Evolutionary conservation across 2,888 invertebrate genomes (phyloP), one percentile per base, ranked within the genome.

Genomic region (Lissocephala sabroskyi): DNA sequence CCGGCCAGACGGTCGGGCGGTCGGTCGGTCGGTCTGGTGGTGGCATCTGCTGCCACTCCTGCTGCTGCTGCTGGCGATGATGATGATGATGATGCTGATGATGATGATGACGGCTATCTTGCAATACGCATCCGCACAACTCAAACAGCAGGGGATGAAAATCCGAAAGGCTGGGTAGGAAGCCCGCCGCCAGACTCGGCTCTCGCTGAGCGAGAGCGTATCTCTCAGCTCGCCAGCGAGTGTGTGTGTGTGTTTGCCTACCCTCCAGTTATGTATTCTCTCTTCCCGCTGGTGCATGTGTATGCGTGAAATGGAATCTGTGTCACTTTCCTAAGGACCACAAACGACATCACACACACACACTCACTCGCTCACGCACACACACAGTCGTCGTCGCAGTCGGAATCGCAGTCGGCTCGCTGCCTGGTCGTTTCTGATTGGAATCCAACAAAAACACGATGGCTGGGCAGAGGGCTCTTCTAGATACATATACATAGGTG

Each of bases 101-200:
- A 45, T 54, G 58, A 55, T 56, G 56, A 57, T 53, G 65, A 59
- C 59, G 62, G 50, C 62, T 78, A 60, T 70, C 70, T n/a, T 70
- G 74, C 61, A 48, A 37, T 30, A 30, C 43, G 29, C 43, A 53
- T 59, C 52, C 59, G 55, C 50, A 35, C 35, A 35, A 35, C 23
- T 5, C 45, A 67, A 62, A 68, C 68, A 70, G 65, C 77, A 80
- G 79, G 81, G 82, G 82, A 76, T 82, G 82, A 78, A 75, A 66
- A 50, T 17, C 26, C 32, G n/a, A 11, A 41, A 45, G 23, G 32
- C 29, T 33, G 30, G 19, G 37, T 49, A 35, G 29, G 18, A 26
- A 16, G 13, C 18, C 33, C 14, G n/a, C 3, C 16, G 18, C 5
- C 14, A 39, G 35, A 19, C 26, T 10, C n/a, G 3, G 32, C 13